phyloP scores from a whole-genome alignment of 2,888 invertebrate species.

The Siphonodentalium dalli region DNA sequence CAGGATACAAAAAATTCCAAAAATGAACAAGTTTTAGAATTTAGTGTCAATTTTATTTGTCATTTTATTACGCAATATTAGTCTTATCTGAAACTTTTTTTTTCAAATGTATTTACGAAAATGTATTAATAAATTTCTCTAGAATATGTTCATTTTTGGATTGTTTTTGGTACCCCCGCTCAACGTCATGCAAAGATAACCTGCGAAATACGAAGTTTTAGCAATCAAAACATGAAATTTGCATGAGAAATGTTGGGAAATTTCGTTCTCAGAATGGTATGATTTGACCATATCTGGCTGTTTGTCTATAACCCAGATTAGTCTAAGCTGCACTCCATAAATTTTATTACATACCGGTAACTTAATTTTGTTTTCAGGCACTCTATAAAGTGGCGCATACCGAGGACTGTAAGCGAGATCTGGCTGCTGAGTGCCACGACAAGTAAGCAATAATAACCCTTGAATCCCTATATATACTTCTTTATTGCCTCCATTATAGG shows the following conservation, averaged over 20 bases:
- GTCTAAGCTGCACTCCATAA: too few relatives aligned
- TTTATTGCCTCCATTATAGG: background rate
- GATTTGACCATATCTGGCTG: too few relatives aligned
- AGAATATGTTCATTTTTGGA: too few relatives aligned
- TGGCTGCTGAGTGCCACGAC: slow-evolving; percentile 61
- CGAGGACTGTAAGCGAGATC: slow-evolving; percentile 64
- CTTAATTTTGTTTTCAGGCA: slow-evolving; percentile 45
- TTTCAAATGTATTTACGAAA: too few relatives aligned
- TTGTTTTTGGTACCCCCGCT: background rate
- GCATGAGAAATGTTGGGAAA: too few relatives aligned
- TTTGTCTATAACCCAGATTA: too few relatives aligned
- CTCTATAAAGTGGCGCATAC: slow-evolving; percentile 68
- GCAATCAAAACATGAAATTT: too few relatives aligned
- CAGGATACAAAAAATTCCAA: too few relatives aligned
- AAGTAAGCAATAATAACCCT: slow-evolving; percentile 44
- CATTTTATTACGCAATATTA: background rate
- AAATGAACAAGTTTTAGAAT: background rate
- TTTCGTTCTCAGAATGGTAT: too few relatives aligned
- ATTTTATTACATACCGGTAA: too few relatives aligned
- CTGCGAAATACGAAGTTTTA: background rate
- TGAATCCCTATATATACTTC: background rate
- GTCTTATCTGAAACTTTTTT: too few relatives aligned
- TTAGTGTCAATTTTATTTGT: background rate
- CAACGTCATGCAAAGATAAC: background rate
- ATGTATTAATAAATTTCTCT: background rate